phyloP scores from a whole-genome alignment of 2,113 vertebrate species.

The Baryphthengus martii region DNA sequence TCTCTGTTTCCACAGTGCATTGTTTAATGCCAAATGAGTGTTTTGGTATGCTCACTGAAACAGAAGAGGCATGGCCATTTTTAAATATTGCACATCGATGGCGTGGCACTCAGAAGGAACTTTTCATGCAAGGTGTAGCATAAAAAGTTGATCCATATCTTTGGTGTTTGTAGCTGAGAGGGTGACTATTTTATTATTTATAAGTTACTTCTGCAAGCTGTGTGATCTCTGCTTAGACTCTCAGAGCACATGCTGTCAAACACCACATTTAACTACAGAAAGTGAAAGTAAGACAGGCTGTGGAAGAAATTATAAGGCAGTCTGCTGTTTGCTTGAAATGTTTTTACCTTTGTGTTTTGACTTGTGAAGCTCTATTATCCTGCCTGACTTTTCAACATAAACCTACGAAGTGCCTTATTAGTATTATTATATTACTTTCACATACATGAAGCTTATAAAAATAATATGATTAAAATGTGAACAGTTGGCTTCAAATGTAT shows the following conservation, averaged over 20 bases:
- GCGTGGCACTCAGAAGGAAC: not conserved
- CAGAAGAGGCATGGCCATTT: not conserved
- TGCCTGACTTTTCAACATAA: not conserved
- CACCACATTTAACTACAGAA: conserved; percentile 19
- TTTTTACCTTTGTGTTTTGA: not conserved
- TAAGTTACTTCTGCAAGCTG: not conserved
- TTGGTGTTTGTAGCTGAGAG: not conserved
- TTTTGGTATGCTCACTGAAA: not conserved
- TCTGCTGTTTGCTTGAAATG: not conserved
- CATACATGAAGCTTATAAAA: not conserved
- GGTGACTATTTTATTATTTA: conserved; percentile 30
- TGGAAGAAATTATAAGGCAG: not conserved
- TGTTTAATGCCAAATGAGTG: not conserved
- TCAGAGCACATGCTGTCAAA: conserved; percentile 26
- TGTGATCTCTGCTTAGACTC: not conserved
- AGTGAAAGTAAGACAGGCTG: not conserved
- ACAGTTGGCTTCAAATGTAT: not conserved
- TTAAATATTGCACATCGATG: not conserved
- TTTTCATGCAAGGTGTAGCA: conserved; percentile 14
- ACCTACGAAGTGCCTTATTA: not conserved
- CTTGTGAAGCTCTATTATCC: not conserved
- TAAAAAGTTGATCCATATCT: not conserved
- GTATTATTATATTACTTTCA: not conserved
- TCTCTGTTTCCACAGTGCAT: not conserved
- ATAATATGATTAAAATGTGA: not conserved